Evolutionary conservation across 2,888 invertebrate genomes (phyloP), one percentile per base, ranked within the genome.

Genomic region (Macrophya annulata): DNA sequence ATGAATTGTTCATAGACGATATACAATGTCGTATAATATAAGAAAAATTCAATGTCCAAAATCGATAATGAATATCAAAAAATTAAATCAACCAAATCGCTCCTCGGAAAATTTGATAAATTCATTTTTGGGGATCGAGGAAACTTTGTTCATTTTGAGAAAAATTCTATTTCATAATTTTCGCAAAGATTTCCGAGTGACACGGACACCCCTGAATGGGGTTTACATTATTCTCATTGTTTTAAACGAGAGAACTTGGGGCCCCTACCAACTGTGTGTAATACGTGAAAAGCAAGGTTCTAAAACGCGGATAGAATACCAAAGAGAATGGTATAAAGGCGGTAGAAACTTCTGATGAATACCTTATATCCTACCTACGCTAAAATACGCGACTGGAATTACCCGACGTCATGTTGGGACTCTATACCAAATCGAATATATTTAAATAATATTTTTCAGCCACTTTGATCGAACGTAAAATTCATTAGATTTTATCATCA

Each of bases 361-460:
- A 76, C 15, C 48, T 31, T 51, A 40, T 31, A 40, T 40, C 15
- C 15, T 40, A 71, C 6, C 68, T 40, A 43, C 8, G 43, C 72
- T 4, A 9, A 51, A 31, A 77, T 31, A 77, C 77, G 77, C 77
- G 77, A 77, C 77, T 77, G 25, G 77, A 77, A 77, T 77, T 77
- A 74, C 2, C 45, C 72, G 40, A 72, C 17, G 55, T 55, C 17
- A n/a, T 17, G 17, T 55, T 55, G 55, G n/a, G n/a, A 55, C n/a
- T n/a, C 31, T 68, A 12, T 31, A 68, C 31, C 31, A 31, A 17
- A 37, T 31, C 68, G 68, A 68, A 15, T 68, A 12, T 25, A 12
- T 31, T 31, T 3, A 3, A 31, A 31, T 1, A 59, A n/a, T 55
- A n/a, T 55, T 8, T 55, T n/a, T n/a, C 1, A 31, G n/a, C 6